Percentiles rank a stretch among this genome's conserved stretches.
These are phyloP conservation scores for Temnothorax nylanderi DNA, from an alignment of 1,140 invertebrate genomes.

Conservation along the genomic window DNA sequence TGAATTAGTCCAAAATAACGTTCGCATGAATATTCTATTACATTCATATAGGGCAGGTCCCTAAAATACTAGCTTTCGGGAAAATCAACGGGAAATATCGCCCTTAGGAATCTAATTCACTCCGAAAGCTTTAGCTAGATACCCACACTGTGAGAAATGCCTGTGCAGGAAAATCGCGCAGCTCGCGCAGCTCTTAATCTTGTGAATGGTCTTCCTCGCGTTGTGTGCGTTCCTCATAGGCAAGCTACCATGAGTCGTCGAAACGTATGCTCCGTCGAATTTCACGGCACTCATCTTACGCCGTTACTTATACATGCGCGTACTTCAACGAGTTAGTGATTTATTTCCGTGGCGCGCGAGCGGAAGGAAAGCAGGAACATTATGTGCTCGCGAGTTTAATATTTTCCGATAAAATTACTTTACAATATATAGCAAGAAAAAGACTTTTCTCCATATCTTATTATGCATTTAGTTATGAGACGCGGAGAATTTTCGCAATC, in stretches of 20 bases:
- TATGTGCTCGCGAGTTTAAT: background rate
- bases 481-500: background rate
- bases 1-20: background rate
- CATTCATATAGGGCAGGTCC: background rate
- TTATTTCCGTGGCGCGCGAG: constrained; percentile 16
- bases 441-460: background rate
- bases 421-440: background rate
- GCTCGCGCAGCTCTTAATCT: constrained; percentile 11
- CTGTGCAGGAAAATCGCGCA: constrained; percentile 18
- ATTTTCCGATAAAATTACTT: constrained; percentile 22
- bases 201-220: constrained; percentile 10
- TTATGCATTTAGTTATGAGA: background rate
- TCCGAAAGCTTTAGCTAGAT: constrained; percentile 14
- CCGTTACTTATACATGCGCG: constrained; percentile 47
- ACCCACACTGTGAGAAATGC: constrained; percentile 19
- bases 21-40: background rate
- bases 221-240: constrained; percentile 17
- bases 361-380: background rate
- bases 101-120: constrained; percentile 40
- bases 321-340: constrained; percentile 34
- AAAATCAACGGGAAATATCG: constrained; percentile 21
- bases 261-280: constrained; percentile 35
- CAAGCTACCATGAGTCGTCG: background rate
- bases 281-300: constrained; percentile 22
- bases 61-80: constrained; percentile 11